Percentiles rank a stretch among this genome's conserved stretches.
phyloP scores from a whole-genome alignment of 2,888 invertebrate species.

The Pristionchus japonicus region DNA sequence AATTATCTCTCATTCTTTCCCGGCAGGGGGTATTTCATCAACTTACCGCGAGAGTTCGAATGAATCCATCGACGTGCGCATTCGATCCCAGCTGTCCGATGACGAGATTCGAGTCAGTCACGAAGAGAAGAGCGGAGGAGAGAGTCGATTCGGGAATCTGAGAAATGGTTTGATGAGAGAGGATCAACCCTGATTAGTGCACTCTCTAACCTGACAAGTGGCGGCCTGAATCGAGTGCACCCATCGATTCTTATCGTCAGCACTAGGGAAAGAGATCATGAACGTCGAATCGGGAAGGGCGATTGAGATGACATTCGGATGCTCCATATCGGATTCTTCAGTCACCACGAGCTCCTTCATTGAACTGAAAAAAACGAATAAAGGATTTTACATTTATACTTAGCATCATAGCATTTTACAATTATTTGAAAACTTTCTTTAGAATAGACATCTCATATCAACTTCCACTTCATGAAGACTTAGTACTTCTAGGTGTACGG shows the following conservation, averaged over 20 bases:
- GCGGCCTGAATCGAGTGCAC: constrained; percentile 16
- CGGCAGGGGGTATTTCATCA: no score
- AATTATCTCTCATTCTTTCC: neutral
- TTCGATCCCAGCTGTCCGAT: constrained; percentile 43
- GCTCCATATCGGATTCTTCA: constrained; percentile 29
- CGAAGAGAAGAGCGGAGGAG: constrained; percentile 43
- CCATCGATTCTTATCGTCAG: constrained; percentile 45
- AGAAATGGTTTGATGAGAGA: no score
- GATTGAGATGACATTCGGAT: constrained; percentile 44
- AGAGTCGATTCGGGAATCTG: constrained; percentile 44
- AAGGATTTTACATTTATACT: no score
- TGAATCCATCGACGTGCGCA: constrained; percentile 63
- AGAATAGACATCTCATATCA: no score
- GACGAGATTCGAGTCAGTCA: constrained; percentile 44
- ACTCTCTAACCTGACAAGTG: constrained; percentile 31
- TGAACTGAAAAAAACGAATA: neutral
- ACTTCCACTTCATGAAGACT: no score
- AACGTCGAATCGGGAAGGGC: neutral
- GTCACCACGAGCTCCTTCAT: constrained; percentile 17
- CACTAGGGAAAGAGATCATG: constrained; percentile 39
- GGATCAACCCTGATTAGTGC: no score
- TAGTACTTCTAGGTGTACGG: no score
- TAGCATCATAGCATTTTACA: no score
- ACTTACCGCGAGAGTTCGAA: constrained; percentile 60
- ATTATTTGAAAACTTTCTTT: no score